phyloP scores from a whole-genome alignment of 2,797 vertebrate genomes.

The Muscicapa comitata region DNA sequence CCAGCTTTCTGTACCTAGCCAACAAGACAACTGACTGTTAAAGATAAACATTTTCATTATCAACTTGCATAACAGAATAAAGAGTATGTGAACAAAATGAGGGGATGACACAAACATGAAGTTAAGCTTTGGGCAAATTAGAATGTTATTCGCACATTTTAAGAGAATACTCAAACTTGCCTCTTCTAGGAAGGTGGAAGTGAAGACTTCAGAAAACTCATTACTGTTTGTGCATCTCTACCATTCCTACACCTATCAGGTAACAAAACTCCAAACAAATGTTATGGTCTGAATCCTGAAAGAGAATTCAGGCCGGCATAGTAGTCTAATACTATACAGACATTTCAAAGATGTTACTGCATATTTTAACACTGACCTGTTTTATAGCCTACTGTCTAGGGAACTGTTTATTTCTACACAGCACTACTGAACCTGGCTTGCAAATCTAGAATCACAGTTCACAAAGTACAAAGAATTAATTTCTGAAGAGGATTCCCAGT shows the following conservation, averaged over 20 bases:
- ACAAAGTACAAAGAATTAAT: not conserved
- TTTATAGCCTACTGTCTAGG: conserved; percentile 27
- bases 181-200: not conserved
- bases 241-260: not conserved
- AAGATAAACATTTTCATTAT: not conserved
- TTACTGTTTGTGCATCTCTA: not conserved
- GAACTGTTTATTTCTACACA: conserved; percentile 31
- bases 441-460: conserved; percentile 4
- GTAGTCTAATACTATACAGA: not conserved
- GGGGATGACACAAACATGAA: not conserved
- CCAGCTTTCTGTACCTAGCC: not conserved
- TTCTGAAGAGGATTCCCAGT: not conserved
- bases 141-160: not conserved
- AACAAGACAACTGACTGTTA: not conserved
- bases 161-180: not conserved
- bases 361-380: conserved; percentile 50
- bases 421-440: conserved; percentile 20
- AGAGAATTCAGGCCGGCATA: not conserved
- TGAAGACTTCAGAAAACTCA: not conserved
- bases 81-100: not conserved
- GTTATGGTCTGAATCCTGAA: not conserved
- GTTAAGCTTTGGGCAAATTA: not conserved
- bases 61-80: not conserved
- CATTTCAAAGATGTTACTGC: conserved; percentile 22
- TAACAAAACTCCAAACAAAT: not conserved